Base-by-base conservation (phyloP, 37 sponge, comb jelly and placozoan species). In the Axinella damicornis region DNA sequence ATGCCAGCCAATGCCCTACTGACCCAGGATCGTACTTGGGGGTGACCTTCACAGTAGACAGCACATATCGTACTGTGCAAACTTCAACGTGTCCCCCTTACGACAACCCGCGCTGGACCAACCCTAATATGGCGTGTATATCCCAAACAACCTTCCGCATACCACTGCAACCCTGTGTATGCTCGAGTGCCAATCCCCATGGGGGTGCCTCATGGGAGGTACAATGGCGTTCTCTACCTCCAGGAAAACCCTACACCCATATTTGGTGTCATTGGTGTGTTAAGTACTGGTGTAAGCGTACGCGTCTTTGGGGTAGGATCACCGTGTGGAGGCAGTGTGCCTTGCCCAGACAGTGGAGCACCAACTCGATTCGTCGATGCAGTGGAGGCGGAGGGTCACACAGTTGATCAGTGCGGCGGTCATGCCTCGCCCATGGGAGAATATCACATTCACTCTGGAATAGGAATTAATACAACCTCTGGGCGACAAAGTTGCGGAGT, bases 381-480 rank as follows among this genome's bases (percentile, higher is more conserved):
- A 25, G 92, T 92, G 32, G 85, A 83, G 24, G 83, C 92, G 1
- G 92, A 92, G 57, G 92, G 92, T 5, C 92, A 87, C 65, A 92
- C 92, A 20, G 65, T 74, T 0, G 92, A 92, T 62, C 14, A 18
- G 16, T 92, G 92, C 67, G 92, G 84, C 2, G 88, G 92, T 0
- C 92, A 92, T 61, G 71, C 92, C 27, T 76, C 61, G 27, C 92
- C 92, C 30, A 77, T 21, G 0, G 15, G 31, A 34, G 32, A 69
- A 25, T 92, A 92, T 53, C 92, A 92, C 68, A 63, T 92, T 62
- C 92, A 92, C 77, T 73, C 79, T 15, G 81, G 76, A 0, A 17
- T 75, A 4, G 83, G 83, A 0, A 58, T 92, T 38, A 63, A 61
- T 55, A 75, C 64, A 31, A 68, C 53, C 21, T 34, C 11, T 25